Evolutionary conservation across 2,113 vertebrate species (phyloP).

Genomic region (Paralichthys olivaceus): DNA sequence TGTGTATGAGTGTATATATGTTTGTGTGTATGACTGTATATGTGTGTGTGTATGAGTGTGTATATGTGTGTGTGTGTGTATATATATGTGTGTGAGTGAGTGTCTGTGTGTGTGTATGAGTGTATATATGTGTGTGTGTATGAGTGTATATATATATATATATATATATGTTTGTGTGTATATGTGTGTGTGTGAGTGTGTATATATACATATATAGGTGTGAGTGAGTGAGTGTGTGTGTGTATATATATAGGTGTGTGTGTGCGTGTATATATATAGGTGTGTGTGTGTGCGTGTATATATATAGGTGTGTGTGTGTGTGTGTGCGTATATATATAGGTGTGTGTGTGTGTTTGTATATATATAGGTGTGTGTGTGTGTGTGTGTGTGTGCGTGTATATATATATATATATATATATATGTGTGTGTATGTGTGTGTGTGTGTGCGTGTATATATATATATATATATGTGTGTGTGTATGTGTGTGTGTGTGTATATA

Average conservation of each 20-base stretch:
- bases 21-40: too few relatives aligned
- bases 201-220: too few relatives aligned
- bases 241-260: not conserved
- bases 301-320: constrained; percentile 14
- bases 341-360: constrained; percentile 12
- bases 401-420: too few relatives aligned
- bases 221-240: constrained; percentile 3
- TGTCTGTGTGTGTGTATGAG: not conserved
- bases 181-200: too few relatives aligned
- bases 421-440: constrained; percentile 15
- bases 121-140: not conserved
- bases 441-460: constrained; percentile 18
- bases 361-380: too few relatives aligned
- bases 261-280: too few relatives aligned
- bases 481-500: constrained; percentile 8
- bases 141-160: constrained; percentile 11
- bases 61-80: not conserved
- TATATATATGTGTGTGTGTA: constrained; percentile 22
- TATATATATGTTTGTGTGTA: constrained; percentile 15
- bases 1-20: constrained; percentile 5
- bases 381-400: too few relatives aligned
- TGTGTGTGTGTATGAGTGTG: too few relatives aligned
- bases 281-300: constrained; percentile 22
- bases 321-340: constrained; percentile 26
- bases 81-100: not conserved